Percentiles rank a stretch among this genome's conserved stretches.
Conservation (phyloP, 1,140 invertebrate species). For the Anastrepha ludens region DNA sequence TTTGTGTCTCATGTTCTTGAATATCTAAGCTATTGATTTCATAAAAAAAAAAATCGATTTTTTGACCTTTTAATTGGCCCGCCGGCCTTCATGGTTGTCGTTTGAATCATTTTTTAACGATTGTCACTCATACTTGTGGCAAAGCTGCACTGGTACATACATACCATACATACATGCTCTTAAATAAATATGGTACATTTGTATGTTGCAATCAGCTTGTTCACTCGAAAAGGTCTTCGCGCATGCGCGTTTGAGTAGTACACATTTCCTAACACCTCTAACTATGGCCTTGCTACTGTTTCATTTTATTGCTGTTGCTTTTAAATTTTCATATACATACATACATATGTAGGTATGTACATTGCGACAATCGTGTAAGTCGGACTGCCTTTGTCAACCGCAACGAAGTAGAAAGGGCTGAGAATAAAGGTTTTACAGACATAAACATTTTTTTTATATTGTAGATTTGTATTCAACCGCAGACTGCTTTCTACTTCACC, state of each 20-base stretch:
- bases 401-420: constrained; percentile 7
- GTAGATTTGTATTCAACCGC: background rate
- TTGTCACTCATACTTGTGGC: too few species aligned
- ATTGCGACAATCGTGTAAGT: background rate
- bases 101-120: too few species aligned
- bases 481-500: constrained; percentile 37
- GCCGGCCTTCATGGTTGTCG: too few species aligned
- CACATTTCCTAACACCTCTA: constrained; percentile 32
- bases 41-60: too few species aligned
- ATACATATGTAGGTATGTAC: too few species aligned
- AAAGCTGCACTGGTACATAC: too few species aligned
- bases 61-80: too few species aligned
- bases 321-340: background rate
- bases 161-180: too few species aligned
- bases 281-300: constrained; percentile 2
- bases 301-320: constrained; percentile 18
- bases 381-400: background rate
- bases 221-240: background rate
- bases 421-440: background rate
- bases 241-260: constrained; percentile 11
- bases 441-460: background rate
- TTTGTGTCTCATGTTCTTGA: too few species aligned
- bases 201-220: background rate
- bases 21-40: too few species aligned
- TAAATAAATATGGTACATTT: too few species aligned